phyloP scores from a whole-genome alignment of 1,140 invertebrate species.

The Procambarus clarkii region DNA sequence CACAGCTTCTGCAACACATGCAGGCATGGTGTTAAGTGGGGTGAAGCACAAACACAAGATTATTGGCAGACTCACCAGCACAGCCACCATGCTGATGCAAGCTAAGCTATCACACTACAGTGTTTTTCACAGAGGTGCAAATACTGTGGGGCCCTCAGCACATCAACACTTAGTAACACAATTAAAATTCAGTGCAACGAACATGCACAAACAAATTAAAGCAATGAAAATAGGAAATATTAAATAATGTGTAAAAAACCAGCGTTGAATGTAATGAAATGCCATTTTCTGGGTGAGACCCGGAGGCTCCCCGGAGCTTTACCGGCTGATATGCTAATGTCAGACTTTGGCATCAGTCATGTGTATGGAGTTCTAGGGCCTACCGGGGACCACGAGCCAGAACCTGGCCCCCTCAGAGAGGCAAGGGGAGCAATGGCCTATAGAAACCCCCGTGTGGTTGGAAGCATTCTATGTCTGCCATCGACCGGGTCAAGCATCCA shows the following conservation, averaged over 20 bases:
- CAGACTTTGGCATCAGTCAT: too few species aligned
- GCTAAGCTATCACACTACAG: constrained; percentile 19
- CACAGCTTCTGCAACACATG: constrained; percentile 70
- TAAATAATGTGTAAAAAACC: not conserved
- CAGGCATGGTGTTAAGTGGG: constrained; percentile 47
- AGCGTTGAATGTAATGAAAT: too few species aligned
- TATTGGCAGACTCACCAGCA: constrained; percentile 41
- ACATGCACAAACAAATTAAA: constrained; percentile 41
- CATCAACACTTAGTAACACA: constrained; percentile 46
- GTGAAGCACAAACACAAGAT: constrained; percentile 48
- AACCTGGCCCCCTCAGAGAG: too few species aligned
- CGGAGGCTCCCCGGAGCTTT: too few species aligned
- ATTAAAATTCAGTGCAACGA: constrained; percentile 28
- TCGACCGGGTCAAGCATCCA: too few species aligned
- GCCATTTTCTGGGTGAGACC: too few species aligned
- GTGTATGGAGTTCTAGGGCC: too few species aligned
- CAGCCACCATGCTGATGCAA: constrained; percentile 40
- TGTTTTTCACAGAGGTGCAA: constrained; percentile 1
- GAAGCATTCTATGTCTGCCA: too few species aligned
- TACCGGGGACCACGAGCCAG: too few species aligned
- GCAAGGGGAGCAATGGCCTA: too few species aligned
- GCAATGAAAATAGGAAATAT: not conserved
- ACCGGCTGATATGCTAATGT: too few species aligned
- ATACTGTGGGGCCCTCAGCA: constrained; percentile 4
- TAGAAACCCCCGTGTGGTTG: too few species aligned